Conservation (phyloP, 1,140 invertebrate genomes). For the Drosophila subobscura region DNA sequence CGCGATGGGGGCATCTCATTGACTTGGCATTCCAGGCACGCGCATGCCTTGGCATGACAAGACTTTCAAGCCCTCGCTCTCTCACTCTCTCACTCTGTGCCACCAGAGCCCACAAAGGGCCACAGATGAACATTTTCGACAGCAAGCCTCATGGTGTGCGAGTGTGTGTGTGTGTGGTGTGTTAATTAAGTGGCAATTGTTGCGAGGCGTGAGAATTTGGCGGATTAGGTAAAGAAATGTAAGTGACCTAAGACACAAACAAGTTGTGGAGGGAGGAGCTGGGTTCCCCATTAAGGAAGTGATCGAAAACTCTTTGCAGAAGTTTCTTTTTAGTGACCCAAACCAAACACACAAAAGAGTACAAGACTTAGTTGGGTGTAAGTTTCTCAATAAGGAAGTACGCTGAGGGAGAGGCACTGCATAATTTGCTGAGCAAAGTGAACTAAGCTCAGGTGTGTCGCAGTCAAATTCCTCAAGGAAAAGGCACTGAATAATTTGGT, state of each 20-base stretch:
- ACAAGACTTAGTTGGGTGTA: too few relatives aligned
- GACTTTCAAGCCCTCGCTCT: slow-evolving; percentile 55
- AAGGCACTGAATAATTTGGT: too few relatives aligned
- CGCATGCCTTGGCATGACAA: slow-evolving; percentile 76
- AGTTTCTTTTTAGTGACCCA: too few relatives aligned
- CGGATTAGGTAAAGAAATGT: slow-evolving; percentile 68
- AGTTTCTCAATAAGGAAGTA: too few relatives aligned
- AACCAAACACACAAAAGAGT: too few relatives aligned
- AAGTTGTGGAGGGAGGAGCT: neutral
- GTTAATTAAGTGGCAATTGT: slow-evolving; percentile 82
- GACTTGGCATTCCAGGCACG: slow-evolving; percentile 78
- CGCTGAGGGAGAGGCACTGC: too few relatives aligned
- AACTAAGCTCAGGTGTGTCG: too few relatives aligned
- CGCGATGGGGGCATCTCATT: slow-evolving; percentile 48
- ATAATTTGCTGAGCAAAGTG: too few relatives aligned
- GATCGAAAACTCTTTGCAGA: neutral
- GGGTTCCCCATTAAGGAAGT: neutral
- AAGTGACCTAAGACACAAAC: slow-evolving; percentile 6
- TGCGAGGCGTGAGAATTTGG: slow-evolving; percentile 74
- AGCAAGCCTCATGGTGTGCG: slow-evolving; percentile 26
- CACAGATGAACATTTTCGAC: slow-evolving; percentile 67
- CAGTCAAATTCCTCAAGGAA: too few relatives aligned
- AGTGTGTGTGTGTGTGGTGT: slow-evolving; percentile 11
- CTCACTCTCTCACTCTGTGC: slow-evolving; percentile 7
- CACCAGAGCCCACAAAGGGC: slow-evolving; percentile 38